Base-by-base conservation (phyloP, 2,797 vertebrate genomes). In the Naso thynnoides region DNA sequence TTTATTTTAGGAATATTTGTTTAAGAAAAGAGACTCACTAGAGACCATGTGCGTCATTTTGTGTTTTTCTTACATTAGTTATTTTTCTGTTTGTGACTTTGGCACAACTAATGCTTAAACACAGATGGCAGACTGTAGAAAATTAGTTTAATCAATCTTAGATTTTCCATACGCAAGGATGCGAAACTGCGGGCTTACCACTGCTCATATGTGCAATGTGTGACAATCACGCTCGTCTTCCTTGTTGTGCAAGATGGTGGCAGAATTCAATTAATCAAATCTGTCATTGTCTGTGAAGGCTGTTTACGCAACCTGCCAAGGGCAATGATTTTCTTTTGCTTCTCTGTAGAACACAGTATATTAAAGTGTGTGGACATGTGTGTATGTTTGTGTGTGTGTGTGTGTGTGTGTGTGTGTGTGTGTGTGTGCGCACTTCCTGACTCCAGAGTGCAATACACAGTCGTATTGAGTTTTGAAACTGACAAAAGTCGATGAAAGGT, bases 191-290 rank as follows among this genome's bases (percentile, higher is more conserved):
- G 29, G 52, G 8, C 53, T 27, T 44, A 55, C 54, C 26, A 31
- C 59, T 45, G 71, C 66, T 71, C 29, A 67, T 61, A 38, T 72
- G 66, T 65, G 65, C 62, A 63, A 16, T 49, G 63, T 79, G 52
- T 70, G 70, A 79, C 73, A 68, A 49, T 79, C 58, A 42, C 38
- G 49, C 64, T 65, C 16, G 1, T 64, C 26, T 53, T 68, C 36
- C 21, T 36, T 42, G 55, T 41, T 54, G 39, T 33, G 33, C 52
- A 80, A 81, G 64, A 83, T 31, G 39, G 33, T 72, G 55, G 47
- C 39, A 78, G 67, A 73, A 84, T 81, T 84, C 78, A 76, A 85
- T 90, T 86, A 85, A 90, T 88, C 80, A 86, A 70, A 85, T 84
- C 55, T 84, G 78, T 83, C 81, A 86, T 65, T 76, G 72, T 83